Evolutionary conservation across 1,140 invertebrate species (phyloP).

Genomic region (Dolichoris vasculosae): DNA sequence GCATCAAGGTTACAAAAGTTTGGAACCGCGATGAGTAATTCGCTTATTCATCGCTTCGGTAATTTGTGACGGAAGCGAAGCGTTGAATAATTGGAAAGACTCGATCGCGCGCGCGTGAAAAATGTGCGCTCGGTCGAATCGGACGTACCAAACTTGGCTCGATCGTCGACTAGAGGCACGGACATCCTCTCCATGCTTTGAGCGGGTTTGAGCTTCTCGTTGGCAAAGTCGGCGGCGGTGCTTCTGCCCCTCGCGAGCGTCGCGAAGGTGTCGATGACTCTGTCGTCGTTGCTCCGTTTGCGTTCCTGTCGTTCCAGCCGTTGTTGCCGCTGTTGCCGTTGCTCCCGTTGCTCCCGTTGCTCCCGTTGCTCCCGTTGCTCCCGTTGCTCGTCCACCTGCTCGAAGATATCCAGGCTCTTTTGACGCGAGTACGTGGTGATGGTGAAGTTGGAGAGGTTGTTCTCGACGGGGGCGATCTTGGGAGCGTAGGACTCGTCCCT

Average conservation of each 20-base stretch:
- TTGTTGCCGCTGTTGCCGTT: constrained; percentile 16
- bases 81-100: too few relatives aligned
- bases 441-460: constrained; percentile 70
- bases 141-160: constrained; percentile 30
- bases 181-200: constrained; percentile 52
- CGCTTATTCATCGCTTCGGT: too few relatives aligned
- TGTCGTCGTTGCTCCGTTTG: constrained; percentile 45
- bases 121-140: too few relatives aligned
- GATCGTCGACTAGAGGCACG: constrained; percentile 35
- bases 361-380: too few relatives aligned
- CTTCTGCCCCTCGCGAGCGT: constrained; percentile 55
- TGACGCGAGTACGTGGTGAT: constrained; percentile 70
- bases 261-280: constrained; percentile 57
- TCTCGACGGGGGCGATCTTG: constrained; percentile 66
- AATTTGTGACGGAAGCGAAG: too few relatives aligned
- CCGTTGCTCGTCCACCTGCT: constrained; percentile 55
- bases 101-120: too few relatives aligned
- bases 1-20: too few relatives aligned
- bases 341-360: too few relatives aligned
- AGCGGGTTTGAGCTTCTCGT: constrained; percentile 44
- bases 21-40: too few relatives aligned
- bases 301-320: constrained; percentile 36
- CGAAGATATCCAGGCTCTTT: constrained; percentile 68
- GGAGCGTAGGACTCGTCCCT: constrained; percentile 50
- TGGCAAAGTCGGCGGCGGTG: constrained; percentile 37